Evolutionary conservation across 2,113 vertebrate genomes (phyloP).

Genomic region (Rhinopithecus roxellana): DNA sequence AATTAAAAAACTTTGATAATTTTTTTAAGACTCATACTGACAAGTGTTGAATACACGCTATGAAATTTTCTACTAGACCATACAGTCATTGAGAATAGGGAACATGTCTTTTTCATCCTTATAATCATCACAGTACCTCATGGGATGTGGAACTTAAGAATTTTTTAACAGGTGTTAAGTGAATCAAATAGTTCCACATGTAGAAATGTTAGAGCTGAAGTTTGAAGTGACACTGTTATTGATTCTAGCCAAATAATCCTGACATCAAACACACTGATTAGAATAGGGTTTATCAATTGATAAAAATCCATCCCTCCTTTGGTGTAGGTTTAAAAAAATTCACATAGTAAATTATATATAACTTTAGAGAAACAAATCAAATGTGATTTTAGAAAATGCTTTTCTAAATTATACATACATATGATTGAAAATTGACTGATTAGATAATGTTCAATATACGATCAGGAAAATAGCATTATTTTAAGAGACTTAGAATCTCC

Average conservation of each 20-base stretch:
- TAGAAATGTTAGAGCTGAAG: neutral
- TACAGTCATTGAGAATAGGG: neutral
- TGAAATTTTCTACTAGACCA: neutral
- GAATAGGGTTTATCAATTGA: neutral
- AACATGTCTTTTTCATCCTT: neutral
- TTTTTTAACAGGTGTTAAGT: neutral
- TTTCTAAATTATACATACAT: neutral
- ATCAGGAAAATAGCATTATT: neutral
- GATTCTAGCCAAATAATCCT: neutral
- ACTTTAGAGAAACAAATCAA: neutral
- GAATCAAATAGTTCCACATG: neutral
- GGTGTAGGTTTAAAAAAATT: neutral
- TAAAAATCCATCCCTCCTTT: neutral
- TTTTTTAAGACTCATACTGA: neutral
- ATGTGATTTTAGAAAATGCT: neutral
- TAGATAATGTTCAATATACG: neutral
- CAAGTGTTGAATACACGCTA: neutral
- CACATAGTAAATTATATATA: neutral
- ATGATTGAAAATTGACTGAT: neutral
- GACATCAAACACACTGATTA: neutral
- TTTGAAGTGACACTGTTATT: neutral
- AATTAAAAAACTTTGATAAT: neutral
- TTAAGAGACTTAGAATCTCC: constrained; percentile 9
- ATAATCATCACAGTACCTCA: neutral
- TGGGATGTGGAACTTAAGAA: neutral